Conservation (phyloP, 2,113 vertebrate species). For the Scatophagus argus region DNA sequence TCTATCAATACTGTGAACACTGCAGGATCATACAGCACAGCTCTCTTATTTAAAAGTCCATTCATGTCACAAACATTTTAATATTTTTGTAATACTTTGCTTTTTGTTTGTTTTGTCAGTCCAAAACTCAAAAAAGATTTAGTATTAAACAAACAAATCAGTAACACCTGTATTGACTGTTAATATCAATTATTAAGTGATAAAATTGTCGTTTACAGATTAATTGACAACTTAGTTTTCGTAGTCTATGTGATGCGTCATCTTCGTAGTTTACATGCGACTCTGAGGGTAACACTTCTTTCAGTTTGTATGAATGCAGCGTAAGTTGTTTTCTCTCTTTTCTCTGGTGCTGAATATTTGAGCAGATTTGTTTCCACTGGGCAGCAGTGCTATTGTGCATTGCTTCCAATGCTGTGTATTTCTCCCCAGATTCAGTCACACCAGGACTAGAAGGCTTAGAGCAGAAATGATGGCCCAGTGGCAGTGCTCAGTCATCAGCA, state of each 20-base stretch:
- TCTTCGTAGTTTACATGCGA: background rate
- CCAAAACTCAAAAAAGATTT: background rate
- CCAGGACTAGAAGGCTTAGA: constrained; percentile 20
- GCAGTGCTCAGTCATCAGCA: constrained; percentile 29
- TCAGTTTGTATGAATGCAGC: background rate
- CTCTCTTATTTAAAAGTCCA: too few species aligned
- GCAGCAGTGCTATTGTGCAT: constrained; percentile 21
- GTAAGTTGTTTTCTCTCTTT: background rate
- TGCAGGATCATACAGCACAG: too few species aligned
- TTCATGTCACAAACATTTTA: too few species aligned
- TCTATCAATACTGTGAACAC: too few species aligned
- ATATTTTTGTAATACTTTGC: too few species aligned
- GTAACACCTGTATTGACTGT: too few species aligned
- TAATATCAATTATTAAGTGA: background rate
- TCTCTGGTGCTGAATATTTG: constrained; percentile 9
- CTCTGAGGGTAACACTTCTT: background rate
- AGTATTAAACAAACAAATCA: background rate
- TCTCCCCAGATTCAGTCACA: constrained; percentile 18
- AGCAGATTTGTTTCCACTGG: constrained; percentile 4
- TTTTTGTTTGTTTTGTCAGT: background rate
- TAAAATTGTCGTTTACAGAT: background rate
- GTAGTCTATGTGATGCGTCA: background rate
- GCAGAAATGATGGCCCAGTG: constrained; percentile 21
- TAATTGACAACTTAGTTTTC: background rate
- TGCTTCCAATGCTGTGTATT: constrained; percentile 15